A percentile compares a stretch with the other conserved stretches of the same genome.
Conservation (phyloP, 2,113 vertebrate species). For the Gracilinanus agilis region DNA sequence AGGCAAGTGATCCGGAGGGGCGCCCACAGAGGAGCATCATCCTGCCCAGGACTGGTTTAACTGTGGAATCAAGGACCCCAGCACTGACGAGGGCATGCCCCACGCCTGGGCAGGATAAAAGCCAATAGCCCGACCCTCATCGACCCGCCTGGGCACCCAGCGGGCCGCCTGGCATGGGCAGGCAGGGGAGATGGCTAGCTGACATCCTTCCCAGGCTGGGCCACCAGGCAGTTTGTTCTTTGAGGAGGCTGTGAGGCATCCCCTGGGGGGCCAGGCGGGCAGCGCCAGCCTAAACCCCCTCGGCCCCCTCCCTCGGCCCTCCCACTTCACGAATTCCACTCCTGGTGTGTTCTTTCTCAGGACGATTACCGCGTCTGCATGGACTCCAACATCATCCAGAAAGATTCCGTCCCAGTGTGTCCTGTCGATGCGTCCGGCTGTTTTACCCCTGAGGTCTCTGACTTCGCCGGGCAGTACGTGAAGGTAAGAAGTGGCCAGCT, state of each 20-base stretch:
- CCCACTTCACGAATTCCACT: neutral
- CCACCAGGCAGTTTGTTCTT: no score
- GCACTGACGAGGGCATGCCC: no score
- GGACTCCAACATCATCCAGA: slow-evolving; percentile 95
- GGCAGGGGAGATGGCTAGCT: no score
- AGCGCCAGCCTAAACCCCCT: neutral
- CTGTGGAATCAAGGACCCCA: no score
- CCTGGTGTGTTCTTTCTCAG: slow-evolving; percentile 78
- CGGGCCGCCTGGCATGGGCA: no score
- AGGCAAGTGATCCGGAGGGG: no score
- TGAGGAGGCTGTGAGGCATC: neutral
- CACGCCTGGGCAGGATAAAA: no score
- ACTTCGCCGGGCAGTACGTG: slow-evolving; percentile 97
- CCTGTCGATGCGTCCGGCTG: slow-evolving; percentile 96
- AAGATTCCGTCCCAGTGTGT: slow-evolving; percentile 94
- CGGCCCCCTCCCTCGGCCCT: neutral
- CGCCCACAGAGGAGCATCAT: no score
- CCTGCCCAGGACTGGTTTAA: no score
- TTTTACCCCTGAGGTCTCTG: slow-evolving; percentile 95
- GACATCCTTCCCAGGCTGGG: neutral
- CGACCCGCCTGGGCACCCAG: no score
- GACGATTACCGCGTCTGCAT: slow-evolving; percentile 96
- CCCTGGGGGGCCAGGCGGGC: no score
- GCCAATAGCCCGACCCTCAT: no score
- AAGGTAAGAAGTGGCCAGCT: slow-evolving; percentile 88